These are phyloP conservation scores for Dipodomys stephensi DNA, from an alignment of 2,113 vertebrate genomes.

Conservation along the genomic window DNA sequence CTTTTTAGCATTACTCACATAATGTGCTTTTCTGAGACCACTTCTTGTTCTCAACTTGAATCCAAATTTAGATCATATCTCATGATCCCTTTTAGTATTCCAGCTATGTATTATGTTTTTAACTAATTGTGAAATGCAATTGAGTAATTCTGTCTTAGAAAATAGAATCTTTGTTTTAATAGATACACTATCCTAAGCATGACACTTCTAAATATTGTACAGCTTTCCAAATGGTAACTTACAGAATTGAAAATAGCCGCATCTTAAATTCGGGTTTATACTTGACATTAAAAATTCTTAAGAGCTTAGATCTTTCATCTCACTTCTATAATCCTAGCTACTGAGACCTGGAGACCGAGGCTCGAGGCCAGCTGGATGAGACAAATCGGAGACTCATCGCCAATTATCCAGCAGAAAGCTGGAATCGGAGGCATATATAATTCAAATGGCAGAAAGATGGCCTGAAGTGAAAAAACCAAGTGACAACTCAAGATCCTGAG, in stretches of 20 bases:
- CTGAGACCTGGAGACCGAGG: too few species aligned
- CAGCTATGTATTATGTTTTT: background rate
- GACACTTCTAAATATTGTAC: background rate
- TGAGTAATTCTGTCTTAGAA: constrained; percentile 17
- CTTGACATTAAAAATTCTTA: background rate
- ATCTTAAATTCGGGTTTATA: background rate
- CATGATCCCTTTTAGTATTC: background rate
- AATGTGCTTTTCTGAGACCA: constrained; percentile 1
- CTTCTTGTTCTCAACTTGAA: constrained; percentile 50
- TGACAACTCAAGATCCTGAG: too few species aligned
- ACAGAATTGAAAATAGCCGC: background rate
- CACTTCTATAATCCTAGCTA: too few species aligned
- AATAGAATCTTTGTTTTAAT: background rate
- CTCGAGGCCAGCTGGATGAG: too few species aligned
- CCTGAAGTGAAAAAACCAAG: too few species aligned
- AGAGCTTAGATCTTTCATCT: too few species aligned
- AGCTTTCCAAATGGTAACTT: background rate
- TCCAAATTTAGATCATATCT: constrained; percentile 8
- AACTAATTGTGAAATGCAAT: constrained; percentile 10
- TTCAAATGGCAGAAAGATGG: too few species aligned
- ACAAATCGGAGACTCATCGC: too few species aligned
- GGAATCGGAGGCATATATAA: too few species aligned
- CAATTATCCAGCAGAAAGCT: too few species aligned
- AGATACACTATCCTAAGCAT: background rate
- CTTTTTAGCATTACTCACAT: background rate